Base-by-base conservation (phyloP, 2,888 invertebrate genomes). In the Drosophila phalerata region DNA sequence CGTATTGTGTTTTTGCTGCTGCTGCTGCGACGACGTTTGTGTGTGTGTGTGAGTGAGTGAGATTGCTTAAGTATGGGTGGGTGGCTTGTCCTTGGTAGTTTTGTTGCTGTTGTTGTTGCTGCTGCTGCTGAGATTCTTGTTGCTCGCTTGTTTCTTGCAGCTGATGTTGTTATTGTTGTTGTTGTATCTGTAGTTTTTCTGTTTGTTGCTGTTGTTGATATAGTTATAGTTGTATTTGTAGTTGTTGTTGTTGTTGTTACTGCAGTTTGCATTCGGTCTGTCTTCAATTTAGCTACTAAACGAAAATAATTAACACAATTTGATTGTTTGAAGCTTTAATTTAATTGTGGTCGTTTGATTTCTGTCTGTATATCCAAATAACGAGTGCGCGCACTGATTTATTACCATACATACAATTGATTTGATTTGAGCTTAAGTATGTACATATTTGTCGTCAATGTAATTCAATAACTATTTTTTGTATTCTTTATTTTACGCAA, bases 11-110 rank as follows among this genome's bases (percentile, higher is more conserved):
- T 22, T 47, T n/a, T 38, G 38, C 15, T 38, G 38, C 15, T 19
- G 55, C 17, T 34, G 34, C 37, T 8, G 37, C 34, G 13, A 13
- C 5, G 45, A 53, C 34, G 38, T 51, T 17, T 49, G 43, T 40
- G 40, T 51, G 22, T 53, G 47, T 40, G 40, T 22, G 15, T 38
- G 17, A 10, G 52, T 60, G 43, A 13, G 30, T 51, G 28, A n/a
- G 40, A 17, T 42, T 60, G 51, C 13, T 60, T 42, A 15, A 28
- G 58, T 49, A 43, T 52, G 57, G 30, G 42, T 45, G 30, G 53
- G 37, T 57, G 43, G 52, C 45, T 37, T 74, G 79, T 75, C 78
- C 73, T 78, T 78, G 79, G 22, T 69, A 51, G 48, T 56, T 47
- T 60, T 56, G 55, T 30, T 55, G 30, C 10, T 42, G 30, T 30